Conservation (phyloP, 1,140 invertebrate genomes). For the Drosophila ironensis region DNA sequence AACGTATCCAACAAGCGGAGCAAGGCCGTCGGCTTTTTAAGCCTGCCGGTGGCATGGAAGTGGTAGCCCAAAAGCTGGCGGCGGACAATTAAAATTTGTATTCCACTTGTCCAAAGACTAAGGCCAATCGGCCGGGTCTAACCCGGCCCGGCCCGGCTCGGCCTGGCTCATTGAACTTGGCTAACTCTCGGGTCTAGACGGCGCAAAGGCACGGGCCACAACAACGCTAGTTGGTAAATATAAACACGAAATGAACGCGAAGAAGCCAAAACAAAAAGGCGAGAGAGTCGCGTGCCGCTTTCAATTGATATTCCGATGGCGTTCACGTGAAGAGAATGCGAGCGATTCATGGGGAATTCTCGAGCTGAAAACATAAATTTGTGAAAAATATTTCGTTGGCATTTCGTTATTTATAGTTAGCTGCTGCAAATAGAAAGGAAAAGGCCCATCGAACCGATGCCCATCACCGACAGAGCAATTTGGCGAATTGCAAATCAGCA, state of each 20-base stretch:
- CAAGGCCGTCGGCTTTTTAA: conserved; percentile 65
- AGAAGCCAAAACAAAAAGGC: conserved; percentile 28
- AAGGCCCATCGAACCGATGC: conserved; percentile 25
- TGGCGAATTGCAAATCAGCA: conserved; percentile 33
- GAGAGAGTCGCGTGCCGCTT: conserved; percentile 62
- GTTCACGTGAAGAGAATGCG: conserved; percentile 43
- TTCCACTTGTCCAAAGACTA: conserved; percentile 40
- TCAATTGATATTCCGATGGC: conserved; percentile 25
- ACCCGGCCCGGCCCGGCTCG: conserved; percentile 16
- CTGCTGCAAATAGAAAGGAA: conserved; percentile 12
- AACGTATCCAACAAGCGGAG: conserved; percentile 53
- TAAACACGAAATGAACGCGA: conserved; percentile 10
- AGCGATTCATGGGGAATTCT: conserved; percentile 39
- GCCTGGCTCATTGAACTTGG: conserved; percentile 65
- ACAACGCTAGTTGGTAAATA: conserved; percentile 21
- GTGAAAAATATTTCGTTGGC: conserved; percentile 4
- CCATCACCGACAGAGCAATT: conserved; percentile 24
- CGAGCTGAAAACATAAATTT: conserved; percentile 17
- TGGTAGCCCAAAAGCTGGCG: conserved; percentile 10
- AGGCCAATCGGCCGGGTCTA: conserved; percentile 34
- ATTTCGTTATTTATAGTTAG: conserved; percentile 15
- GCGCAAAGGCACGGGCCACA: not conserved
- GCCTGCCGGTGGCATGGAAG: conserved; percentile 14
- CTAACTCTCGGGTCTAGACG: conserved; percentile 30
- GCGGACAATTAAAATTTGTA: conserved; percentile 60